A percentile compares a stretch with the other conserved stretches of the same genome.
Evolutionary conservation across 2,888 invertebrate genomes (phyloP).

Genomic region (Epicampocera succincta): DNA sequence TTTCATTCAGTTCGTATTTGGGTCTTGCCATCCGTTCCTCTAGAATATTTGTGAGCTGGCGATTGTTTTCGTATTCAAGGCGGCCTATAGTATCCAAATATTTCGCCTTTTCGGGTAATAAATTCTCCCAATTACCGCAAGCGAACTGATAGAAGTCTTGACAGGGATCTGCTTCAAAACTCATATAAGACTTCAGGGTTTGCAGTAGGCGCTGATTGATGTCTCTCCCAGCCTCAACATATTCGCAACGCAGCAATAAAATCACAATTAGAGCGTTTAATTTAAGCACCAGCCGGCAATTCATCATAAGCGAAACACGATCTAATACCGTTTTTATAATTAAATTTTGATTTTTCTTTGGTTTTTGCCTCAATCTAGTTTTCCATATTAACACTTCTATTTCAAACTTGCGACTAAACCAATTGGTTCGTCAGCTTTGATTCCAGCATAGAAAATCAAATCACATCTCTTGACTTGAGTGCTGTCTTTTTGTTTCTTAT

Average conservation of each 20-base stretch:
- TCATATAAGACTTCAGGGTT: conserved; percentile 66
- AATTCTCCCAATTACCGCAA: conserved; percentile 71
- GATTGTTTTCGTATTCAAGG: conserved; percentile 62
- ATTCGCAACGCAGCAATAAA: background rate
- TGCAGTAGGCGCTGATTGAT: conserved; percentile 45
- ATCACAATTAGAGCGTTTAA: background rate
- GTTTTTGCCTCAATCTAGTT: background rate
- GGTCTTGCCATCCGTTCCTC: conserved; percentile 19
- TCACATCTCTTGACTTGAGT: background rate
- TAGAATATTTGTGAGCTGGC: conserved; percentile 46
- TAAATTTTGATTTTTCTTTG: background rate
- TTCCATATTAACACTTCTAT: conserved; percentile 14
- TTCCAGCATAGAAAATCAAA: background rate
- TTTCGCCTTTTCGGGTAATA: conserved; percentile 23
- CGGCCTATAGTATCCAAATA: conserved; percentile 69
- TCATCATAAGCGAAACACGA: too few relatives aligned
- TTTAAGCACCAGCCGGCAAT: background rate
- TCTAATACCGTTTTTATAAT: background rate
- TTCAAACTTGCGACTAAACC: conserved; percentile 34
- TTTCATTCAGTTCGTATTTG: conserved; percentile 53
- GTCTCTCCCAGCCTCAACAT: background rate
- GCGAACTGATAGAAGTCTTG: conserved; percentile 72
- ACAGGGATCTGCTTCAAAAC: conserved; percentile 66
- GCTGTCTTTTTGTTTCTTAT: conserved; percentile 29
- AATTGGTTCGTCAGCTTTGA: background rate